phyloP scores from a whole-genome alignment of 2,113 vertebrate species.

The Sigmodon hispidus region DNA sequence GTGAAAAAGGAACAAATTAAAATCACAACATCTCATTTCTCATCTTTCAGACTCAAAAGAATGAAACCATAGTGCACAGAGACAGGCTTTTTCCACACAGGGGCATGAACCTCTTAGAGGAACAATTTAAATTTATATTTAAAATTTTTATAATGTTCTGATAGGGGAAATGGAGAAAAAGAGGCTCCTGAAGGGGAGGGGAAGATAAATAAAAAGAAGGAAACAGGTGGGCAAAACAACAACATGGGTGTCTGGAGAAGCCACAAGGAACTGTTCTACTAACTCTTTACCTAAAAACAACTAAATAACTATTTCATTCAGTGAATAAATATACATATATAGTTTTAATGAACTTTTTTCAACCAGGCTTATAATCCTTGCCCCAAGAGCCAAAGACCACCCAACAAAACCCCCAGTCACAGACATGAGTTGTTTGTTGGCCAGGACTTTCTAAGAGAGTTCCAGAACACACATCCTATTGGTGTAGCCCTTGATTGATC shows the following conservation, averaged over 20 bases:
- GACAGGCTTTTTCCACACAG: neutral
- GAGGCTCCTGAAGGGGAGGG: neutral
- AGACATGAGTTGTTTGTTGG: neutral
- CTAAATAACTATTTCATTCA: neutral
- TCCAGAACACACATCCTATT: too few relatives aligned
- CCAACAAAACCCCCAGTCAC: neutral
- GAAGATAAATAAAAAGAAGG: neutral
- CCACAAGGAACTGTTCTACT: neutral
- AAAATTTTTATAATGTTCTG: neutral
- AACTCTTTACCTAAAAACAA: neutral
- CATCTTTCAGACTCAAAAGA: neutral
- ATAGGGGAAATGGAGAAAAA: neutral
- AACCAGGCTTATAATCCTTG: neutral
- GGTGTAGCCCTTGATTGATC: neutral
- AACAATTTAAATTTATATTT: neutral
- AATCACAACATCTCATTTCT: neutral
- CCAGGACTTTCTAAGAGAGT: neutral
- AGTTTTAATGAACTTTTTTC: neutral
- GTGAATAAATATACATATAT: neutral
- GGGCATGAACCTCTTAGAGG: neutral
- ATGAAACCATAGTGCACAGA: neutral
- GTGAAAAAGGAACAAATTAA: slow-evolving; percentile 24
- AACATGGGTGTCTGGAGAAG: neutral
- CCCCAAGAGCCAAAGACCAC: neutral
- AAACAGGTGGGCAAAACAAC: too few relatives aligned